Evolutionary conservation across 1,140 invertebrate genomes (phyloP), one percentile per base, ranked within the genome.

Genomic region (Aethina tumida): DNA sequence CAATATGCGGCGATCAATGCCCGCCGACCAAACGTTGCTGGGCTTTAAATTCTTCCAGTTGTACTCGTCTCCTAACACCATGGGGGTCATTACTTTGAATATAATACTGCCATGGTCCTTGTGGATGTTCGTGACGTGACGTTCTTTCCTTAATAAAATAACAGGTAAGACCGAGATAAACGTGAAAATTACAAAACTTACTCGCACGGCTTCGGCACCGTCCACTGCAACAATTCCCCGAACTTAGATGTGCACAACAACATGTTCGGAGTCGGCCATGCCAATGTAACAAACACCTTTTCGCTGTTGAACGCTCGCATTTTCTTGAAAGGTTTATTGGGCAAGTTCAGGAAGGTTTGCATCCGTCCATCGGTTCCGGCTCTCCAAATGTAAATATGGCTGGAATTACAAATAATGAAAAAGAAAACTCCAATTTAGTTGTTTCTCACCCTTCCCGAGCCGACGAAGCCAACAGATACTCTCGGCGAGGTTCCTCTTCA

Each of bases 1-100:
- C 26, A 80, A 58, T 1, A 87, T 47, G 50, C 69, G 63, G 22
- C 79, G 64, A 55, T 84, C 79, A 52, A 79, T 71, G 1, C 70
- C 70, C 0, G 64, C 52, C 4, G 74, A 75, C 77, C 78, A 79
- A 9, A 78, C 60, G 44, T 47, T 51, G 2, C 48, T 12, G 9
- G 30, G 25, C 10, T 9, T 29, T 14, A 37, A 22, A 34, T 48
- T 34, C 13, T 38, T 22, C 39, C 44, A 49, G 26, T 52, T 49
- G 14, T 26, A 39, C 13, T 41, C 37, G 15, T 48, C 41, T 18
- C 35, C 29, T 9, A 41, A 42, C 13, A 39, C 26, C 5, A 47
- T 35, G n/a, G 55, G 46, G 4, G 55, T 42, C 1, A 47, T 41
- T 36, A 60, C 56, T 13, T 31, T 33, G 26, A 58, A 60, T 10